Base-by-base conservation (phyloP, 2,888 invertebrate species). In the Chrysolina haemoptera region DNA sequence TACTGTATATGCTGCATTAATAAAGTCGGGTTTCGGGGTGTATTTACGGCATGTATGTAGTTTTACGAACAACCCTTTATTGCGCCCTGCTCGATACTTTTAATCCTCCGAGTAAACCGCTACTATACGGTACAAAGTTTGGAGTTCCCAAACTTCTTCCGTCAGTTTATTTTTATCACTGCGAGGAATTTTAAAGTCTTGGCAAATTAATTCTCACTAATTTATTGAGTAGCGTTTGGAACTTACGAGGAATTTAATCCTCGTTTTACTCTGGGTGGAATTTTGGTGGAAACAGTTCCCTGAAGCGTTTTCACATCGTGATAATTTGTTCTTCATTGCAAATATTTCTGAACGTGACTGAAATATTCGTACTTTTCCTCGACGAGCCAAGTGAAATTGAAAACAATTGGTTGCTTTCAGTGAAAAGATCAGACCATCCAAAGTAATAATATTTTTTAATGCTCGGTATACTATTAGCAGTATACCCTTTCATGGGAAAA, bases 131-230 rank as follows among this genome's bases (percentile, higher is more conserved):
- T 46, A 46, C 20, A 46, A 65, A 65, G 46, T 65, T 65, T 14
- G 46, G 46, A 48, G 27, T 20, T 20, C 20, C 22, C 46, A 62
- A 69, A 73, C 69, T 69, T 67, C 55, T 71, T 65, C 66, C 55
- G 40, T 68, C 67, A 43, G 62, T 68, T 67, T 70, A 74, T 74
- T 74, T 74, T 74, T 70, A 74, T 74, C 70, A 70, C 70, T 67
- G 62, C 62, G 69, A 67, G 70, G 66, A 66, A 70, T 70, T 70
- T 74, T 67, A 43, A 43, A 71, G 46, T 63, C 63, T 53, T 62
- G 73, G 63, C 67, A 70, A 74, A 74, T 74, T 74, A 74, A 74
- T 74, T 70, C 67, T 70, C 62, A 67, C 70, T 74, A 74, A 74
- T 74, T 74, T 70, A 74, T 74, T 70, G 70, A 74, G 73, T 65